Evolutionary conservation across 2,797 vertebrate genomes (phyloP), one percentile per base, ranked within the genome.

Genomic region (Lindbergichthys nudifrons): DNA sequence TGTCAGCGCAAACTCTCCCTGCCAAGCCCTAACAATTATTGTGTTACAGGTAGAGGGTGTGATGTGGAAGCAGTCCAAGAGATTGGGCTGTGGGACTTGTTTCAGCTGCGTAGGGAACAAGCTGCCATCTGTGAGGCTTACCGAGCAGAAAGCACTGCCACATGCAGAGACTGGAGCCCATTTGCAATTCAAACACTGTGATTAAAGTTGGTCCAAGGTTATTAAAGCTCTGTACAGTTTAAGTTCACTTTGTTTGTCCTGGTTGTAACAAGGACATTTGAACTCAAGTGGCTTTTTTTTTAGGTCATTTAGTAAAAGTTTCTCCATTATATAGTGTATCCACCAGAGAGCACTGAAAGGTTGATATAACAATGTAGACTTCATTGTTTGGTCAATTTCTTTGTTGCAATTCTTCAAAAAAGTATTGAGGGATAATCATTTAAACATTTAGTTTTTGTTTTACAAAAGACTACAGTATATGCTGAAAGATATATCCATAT

Each of bases 1-100:
- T 77, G 87, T 84, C 86, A 88, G 84, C 41, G 61, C 80, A 85
- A 73, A 73, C 61, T 23, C 21, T 50, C 39, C 53, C 65, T 51
- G 61, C 57, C 62, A 70, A 53, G 53, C 43, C 47, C 39, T 58
- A 54, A 63, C 54, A 70, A 84, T 84, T 74, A 76, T 71, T 81
- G 74, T 79, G 48, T 69, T 77, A 65, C 78, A 76, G 60, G 56
- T 76, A 63, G 65, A 77, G 67, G 71, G 47, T 54, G 59, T 42
- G 64, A 68, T 26, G 65, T 57, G 67, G 51, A 68, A 14, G 12
- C 51, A 11, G 56, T 47, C 71, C 56, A 60, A 54, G 30, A 47
- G 51, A 41, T 52, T 3, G 18, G 19, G 15, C 48, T 10, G 1
- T 10, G 5, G 15, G 36, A n/a, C 36, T 11, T 4, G 51, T 77